Percentiles rank a stretch among this genome's conserved stretches.
phyloP scores from a whole-genome alignment of 2,113 vertebrate genomes.

The Indicator maculatus region DNA sequence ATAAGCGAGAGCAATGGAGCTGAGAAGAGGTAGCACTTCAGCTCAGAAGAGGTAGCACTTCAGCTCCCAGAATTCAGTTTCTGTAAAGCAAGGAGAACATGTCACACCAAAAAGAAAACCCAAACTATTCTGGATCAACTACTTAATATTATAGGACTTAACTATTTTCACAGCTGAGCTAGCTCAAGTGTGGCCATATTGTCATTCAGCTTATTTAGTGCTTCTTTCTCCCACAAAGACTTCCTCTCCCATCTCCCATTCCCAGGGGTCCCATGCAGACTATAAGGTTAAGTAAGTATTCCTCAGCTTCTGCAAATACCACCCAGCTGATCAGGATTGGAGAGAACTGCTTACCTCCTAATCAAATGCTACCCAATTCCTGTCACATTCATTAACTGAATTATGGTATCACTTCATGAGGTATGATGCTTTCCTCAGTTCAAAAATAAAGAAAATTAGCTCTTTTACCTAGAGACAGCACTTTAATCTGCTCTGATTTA shows the following conservation, averaged over 20 bases:
- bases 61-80: background rate
- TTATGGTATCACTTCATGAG: background rate
- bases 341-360: background rate
- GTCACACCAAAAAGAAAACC: background rate
- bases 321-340: background rate
- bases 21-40: background rate
- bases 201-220: background rate
- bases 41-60: background rate
- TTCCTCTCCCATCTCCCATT: background rate
- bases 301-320: background rate
- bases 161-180: background rate
- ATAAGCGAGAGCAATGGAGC: background rate
- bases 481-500: background rate
- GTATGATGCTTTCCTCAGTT: background rate
- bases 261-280: background rate
- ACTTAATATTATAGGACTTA: background rate
- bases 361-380: background rate
- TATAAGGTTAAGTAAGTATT: background rate
- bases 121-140: background rate
- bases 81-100: background rate
- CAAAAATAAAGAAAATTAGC: background rate
- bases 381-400: background rate
- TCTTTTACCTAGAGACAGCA: background rate
- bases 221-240: background rate
- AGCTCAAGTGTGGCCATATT: background rate